These are phyloP conservation scores for Torymus tubicola DNA, from an alignment of 2,888 invertebrate species.

Conservation along the genomic window DNA sequence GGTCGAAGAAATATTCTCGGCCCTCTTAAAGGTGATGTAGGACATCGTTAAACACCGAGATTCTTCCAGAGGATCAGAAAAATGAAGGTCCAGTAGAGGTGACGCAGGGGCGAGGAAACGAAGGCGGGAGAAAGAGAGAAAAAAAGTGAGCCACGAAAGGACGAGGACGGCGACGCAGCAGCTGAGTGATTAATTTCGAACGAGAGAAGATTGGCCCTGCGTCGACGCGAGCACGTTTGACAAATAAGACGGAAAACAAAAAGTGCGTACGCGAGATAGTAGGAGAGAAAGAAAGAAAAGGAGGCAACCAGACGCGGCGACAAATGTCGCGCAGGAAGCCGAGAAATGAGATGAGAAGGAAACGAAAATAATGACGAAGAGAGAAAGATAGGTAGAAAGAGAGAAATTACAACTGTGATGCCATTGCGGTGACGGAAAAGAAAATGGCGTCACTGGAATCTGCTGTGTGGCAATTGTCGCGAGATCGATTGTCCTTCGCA, in stretches of 20 bases:
- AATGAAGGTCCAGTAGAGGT: not conserved
- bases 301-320: not conserved
- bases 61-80: not conserved
- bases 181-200: conserved; percentile 37
- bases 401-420: too few species aligned
- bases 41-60: not conserved
- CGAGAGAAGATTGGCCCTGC: conserved; percentile 26
- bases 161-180: not conserved
- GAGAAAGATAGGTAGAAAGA: conserved; percentile 5
- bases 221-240: not conserved
- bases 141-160: not conserved
- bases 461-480: too few species aligned
- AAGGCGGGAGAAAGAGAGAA: not conserved
- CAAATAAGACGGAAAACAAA: conserved; percentile 13
- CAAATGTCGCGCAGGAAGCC: conserved; percentile 3
- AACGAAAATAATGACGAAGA: conserved; percentile 5
- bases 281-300: not conserved
- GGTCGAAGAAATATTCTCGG: not conserved
- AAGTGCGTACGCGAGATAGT: not conserved
- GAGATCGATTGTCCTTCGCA: too few species aligned
- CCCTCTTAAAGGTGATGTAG: not conserved
- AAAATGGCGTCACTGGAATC: too few species aligned
- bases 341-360: conserved; percentile 23
- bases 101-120: too few species aligned
- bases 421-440: too few species aligned